Base-by-base conservation (phyloP, 2,888 invertebrate genomes). In the Cephus sareptanus region DNA sequence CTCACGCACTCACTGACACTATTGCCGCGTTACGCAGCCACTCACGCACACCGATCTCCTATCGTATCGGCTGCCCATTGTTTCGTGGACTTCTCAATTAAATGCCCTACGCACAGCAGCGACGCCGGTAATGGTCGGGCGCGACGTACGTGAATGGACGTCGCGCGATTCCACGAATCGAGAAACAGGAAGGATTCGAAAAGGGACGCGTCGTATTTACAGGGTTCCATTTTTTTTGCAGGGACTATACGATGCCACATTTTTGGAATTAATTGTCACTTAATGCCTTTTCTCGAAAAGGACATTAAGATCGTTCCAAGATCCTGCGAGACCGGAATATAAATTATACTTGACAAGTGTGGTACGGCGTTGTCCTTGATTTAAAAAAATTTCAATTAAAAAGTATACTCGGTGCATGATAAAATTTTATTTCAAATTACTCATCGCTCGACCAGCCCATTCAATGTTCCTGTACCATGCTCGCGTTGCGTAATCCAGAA, bases 101-200 rank as follows among this genome's bases (percentile, higher is more conserved):
- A 88, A 88, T 87, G 82, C 84, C 86, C 83, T 81, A 79, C 82
- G 83, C 82, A 83, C 80, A 76, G 81, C 81, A 6, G 71, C 71
- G 71, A 33, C 71, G 34, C 71, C 34, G 56, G 56, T 56, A 56
- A 56, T 56, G 56, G 71, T 23, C 80, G 81, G 76, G 77, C 77
- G 75, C 79, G 74, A 73, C 74, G 82, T 82, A 30, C 74, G 74
- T 74, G 74, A 74, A 84, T 86, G 85, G 86, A 85, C 83, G 80
- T 84, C 79, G 83, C 81, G 81, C 83, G 86, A 88, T 89, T 89
- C 87, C 86, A 79, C 83, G 90, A 90, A 90, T 88, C 87, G 87
- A 86, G 88, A 89, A 89, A 87, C 87, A 85, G 85, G 82, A 84
- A 86, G 86, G 87, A 87, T 89, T 88, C 82, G 78, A 84, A 78